Evolutionary conservation across 2,888 invertebrate species (phyloP).

Genomic region (Achlya flavicornis): DNA sequence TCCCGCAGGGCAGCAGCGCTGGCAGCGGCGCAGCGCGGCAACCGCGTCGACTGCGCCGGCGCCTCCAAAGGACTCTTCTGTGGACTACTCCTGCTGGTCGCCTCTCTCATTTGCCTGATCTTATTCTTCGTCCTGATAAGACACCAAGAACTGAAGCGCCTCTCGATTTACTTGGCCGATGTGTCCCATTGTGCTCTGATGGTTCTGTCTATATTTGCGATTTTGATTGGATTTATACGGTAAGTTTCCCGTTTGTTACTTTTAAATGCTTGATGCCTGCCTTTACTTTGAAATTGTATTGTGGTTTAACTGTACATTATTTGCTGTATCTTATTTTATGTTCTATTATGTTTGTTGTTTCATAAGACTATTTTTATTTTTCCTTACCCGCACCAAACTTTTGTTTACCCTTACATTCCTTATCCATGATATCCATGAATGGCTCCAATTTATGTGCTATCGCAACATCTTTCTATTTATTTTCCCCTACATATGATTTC

Average conservation of each 20-base stretch:
- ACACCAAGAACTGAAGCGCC: constrained; percentile 90
- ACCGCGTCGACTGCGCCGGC: constrained; percentile 96
- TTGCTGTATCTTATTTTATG: constrained; percentile 28
- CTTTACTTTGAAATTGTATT: constrained; percentile 15
- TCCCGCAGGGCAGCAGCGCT: constrained; percentile 93
- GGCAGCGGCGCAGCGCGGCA: constrained; percentile 91
- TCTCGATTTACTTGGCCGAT: constrained; percentile 96
- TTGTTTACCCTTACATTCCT: constrained; percentile 40
- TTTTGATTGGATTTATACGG: constrained; percentile 95
- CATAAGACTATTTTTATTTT: constrained; percentile 27
- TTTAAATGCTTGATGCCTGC: constrained; percentile 19
- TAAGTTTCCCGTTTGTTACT: constrained; percentile 60
- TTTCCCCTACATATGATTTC: constrained; percentile 22
- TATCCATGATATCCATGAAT: constrained; percentile 27
- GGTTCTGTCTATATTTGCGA: constrained; percentile 94
- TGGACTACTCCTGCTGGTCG: constrained; percentile 94
- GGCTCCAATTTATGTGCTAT: constrained; percentile 29
- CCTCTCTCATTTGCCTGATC: constrained; percentile 95
- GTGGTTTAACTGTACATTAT: constrained; percentile 27
- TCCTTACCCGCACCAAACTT: constrained; percentile 24
- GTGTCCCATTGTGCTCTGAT: constrained; percentile 95
- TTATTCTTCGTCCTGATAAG: constrained; percentile 97
- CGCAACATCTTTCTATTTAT: constrained; percentile 17
- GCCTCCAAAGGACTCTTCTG: constrained; percentile 97
- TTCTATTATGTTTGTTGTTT: constrained; percentile 41